phyloP scores from a whole-genome alignment of 2,113 vertebrate species.

The Pseudopodoces humilis region DNA sequence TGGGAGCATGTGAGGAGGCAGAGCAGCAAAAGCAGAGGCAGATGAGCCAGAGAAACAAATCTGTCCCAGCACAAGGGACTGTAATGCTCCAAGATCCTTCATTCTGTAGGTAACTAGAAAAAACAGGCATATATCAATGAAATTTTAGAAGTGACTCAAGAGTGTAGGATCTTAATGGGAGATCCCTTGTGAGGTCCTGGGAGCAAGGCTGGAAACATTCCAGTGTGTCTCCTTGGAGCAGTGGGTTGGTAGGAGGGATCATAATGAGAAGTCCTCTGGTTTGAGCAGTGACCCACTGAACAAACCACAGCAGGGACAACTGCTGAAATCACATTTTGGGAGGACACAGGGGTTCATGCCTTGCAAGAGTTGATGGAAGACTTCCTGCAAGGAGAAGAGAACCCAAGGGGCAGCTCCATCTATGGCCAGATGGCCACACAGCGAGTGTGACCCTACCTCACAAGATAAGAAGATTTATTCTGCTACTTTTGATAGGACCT shows the following conservation, averaged over 20 bases:
- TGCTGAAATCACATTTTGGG: conserved; percentile 22
- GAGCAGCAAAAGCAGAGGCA: background rate
- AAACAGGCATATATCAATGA: background rate
- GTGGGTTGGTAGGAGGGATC: background rate
- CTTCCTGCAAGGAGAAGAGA: conserved; percentile 44
- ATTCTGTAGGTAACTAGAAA: background rate
- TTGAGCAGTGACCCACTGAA: background rate
- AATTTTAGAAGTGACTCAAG: background rate
- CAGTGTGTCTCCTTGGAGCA: background rate
- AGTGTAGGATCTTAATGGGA: background rate
- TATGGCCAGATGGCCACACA: conserved; percentile 11
- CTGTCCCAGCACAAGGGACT: background rate
- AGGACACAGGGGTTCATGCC: background rate
- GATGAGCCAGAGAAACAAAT: background rate
- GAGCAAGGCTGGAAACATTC: background rate
- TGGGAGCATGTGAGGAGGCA: background rate
- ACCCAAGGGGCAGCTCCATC: background rate
- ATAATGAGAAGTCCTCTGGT: background rate
- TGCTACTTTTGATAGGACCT: background rate
- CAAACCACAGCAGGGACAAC: background rate
- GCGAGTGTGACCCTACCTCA: background rate
- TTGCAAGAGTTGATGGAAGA: conserved; percentile 43
- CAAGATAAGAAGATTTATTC: conserved; percentile 42
- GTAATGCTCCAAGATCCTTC: background rate
- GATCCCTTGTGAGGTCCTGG: background rate